A percentile compares a stretch with the other conserved stretches of the same genome.
These are phyloP conservation scores for Cyclargus thomasi DNA, from an alignment of 1,140 invertebrate genomes.

Conservation along the genomic window DNA sequence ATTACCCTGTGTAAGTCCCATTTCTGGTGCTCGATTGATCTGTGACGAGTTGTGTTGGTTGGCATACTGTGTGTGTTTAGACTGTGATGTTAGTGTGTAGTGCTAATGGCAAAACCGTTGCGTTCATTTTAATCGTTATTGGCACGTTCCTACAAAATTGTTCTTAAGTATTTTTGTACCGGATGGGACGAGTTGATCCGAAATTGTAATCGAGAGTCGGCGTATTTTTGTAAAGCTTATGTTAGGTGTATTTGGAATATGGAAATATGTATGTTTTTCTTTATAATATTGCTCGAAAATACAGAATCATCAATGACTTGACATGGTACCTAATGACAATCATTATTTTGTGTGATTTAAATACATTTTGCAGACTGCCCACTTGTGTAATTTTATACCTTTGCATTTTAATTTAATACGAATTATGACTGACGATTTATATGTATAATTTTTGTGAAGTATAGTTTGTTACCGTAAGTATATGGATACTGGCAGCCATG, in stretches of 20 bases:
- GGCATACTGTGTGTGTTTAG: not conserved
- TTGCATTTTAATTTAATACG: too few relatives aligned
- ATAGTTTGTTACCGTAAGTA: too few relatives aligned
- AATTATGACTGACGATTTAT: not conserved
- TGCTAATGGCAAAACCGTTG: not conserved
- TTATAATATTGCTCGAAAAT: constrained; percentile 6
- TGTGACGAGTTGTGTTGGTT: not conserved
- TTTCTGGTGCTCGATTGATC: not conserved
- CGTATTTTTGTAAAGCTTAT: constrained; percentile 13
- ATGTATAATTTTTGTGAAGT: too few relatives aligned
- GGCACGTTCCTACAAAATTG: constrained; percentile 11
- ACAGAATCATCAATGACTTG: not conserved
- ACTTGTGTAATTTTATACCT: not conserved
- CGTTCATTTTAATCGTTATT: constrained; percentile 8
- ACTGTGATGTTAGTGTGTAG: not conserved
- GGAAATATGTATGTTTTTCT: not conserved
- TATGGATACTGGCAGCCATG: too few relatives aligned
- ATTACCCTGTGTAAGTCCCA: not conserved
- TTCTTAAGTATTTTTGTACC: constrained; percentile 12
- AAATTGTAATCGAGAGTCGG: constrained; percentile 1
- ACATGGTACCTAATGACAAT: not conserved
- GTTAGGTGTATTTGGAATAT: constrained; percentile 13
- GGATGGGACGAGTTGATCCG: not conserved
- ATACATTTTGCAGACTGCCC: constrained; percentile 11
- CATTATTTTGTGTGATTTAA: constrained; percentile 7